Base-by-base conservation (phyloP, 2,113 vertebrate genomes). In the Ictalurus punctatus region DNA sequence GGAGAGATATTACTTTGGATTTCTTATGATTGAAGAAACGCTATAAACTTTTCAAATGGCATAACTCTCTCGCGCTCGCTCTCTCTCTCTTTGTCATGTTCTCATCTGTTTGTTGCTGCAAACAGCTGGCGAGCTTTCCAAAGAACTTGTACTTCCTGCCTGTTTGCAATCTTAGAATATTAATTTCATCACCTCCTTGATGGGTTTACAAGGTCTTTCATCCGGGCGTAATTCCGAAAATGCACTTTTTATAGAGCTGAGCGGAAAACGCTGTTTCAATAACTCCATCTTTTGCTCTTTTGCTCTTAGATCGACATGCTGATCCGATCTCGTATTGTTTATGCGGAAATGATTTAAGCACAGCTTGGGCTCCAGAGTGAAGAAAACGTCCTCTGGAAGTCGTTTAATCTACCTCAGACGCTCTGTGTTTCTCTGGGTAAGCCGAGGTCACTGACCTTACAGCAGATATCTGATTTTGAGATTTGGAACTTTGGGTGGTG, bases 401-500 rank as follows among this genome's bases (percentile, higher is more conserved):
- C 52, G 63, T 84, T 54, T 87, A 84, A 89, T 88, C 86, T 34
- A 65, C 88, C 74, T 87, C 74, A n/a, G 63, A 37, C 48, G 17
- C 61, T 84, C 54, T 9, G 48, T 85, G 80, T 78, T 84, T 87
- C 87, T 9, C 59, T 34, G 63, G n/a, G 82, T 73, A 85, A 88
- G 87, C 56, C 87, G 52, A 90, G 69, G 91, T 92, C 89, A 90
- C 37, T 37, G 81, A 87, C 85, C 87, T 90, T 89, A 89, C 67
- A 87, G 82, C 86, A 86, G 27, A 90, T 90, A 86, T 91, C 89
- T 89, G 34, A 89, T 89, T 90, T 89, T 58, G 89, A 89, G 71
- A 83, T 86, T 76, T 89, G 88, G 86, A 88, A 82, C 83, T 86
- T 87, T 85, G 88, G 82, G 88, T 80, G 80, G 88, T 84, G 73